Conservation (phyloP, 2,113 vertebrate species). For the Atlantisia rogersi region DNA sequence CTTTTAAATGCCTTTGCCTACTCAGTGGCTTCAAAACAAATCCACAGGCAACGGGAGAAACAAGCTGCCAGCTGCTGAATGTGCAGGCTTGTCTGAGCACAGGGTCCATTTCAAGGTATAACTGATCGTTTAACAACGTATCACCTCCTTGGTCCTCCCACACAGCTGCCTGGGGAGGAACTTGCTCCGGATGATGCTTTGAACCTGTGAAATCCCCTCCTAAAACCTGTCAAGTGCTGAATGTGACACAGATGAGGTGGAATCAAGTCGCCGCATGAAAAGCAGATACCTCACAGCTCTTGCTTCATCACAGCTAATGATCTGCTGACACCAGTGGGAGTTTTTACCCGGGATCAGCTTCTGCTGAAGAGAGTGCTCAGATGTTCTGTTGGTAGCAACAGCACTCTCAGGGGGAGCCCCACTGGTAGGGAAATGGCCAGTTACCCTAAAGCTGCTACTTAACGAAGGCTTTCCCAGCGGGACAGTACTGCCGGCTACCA, state of each 20-base stretch:
- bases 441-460: conserved; percentile 24
- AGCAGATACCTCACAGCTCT: conserved; percentile 37
- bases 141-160: conserved; percentile 21
- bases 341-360: neutral
- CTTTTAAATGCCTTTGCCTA: neutral
- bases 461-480: neutral
- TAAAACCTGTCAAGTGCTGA: conserved; percentile 43
- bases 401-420: neutral
- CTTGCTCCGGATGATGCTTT: conserved; percentile 21
- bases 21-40: neutral
- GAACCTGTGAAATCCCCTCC: conserved; percentile 54
- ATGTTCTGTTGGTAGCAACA: conserved; percentile 54
- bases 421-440: neutral
- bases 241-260: conserved; percentile 60
- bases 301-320: conserved; percentile 56
- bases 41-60: neutral
- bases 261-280: neutral
- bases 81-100: neutral
- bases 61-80: neutral
- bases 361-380: conserved; percentile 21
- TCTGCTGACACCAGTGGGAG: conserved; percentile 54
- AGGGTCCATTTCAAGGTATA: neutral
- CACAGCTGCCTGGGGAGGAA: conserved; percentile 32
- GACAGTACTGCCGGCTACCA: neutral
- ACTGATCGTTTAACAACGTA: conserved; percentile 27